Conservation (phyloP, 2,888 invertebrate species). For the Caenorhabditis imperialis region DNA sequence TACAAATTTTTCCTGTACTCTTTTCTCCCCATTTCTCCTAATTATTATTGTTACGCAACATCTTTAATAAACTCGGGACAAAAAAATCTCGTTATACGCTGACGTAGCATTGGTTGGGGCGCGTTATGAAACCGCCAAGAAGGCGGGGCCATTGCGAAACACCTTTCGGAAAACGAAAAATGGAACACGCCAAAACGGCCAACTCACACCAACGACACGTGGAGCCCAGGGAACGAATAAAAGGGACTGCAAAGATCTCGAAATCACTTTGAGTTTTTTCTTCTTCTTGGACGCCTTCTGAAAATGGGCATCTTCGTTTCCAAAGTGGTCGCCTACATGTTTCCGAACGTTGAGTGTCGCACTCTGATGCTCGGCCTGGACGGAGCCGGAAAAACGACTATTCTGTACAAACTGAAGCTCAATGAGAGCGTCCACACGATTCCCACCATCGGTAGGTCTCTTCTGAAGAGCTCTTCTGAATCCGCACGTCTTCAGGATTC, state of each 20-base stretch:
- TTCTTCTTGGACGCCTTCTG: background rate
- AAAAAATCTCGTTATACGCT: slow-evolving; percentile 7
- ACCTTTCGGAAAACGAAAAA: background rate
- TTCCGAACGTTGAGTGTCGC: slow-evolving; percentile 50
- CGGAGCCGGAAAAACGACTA: slow-evolving; percentile 58
- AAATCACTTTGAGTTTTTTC: background rate
- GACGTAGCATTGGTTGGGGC: background rate
- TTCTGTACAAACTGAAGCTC: slow-evolving; percentile 59
- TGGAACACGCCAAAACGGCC: slow-evolving; percentile 15
- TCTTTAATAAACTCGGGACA: slow-evolving; percentile 32
- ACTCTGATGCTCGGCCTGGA: slow-evolving; percentile 58
- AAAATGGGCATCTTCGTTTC: slow-evolving; percentile 47
- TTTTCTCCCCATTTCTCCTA: slow-evolving; percentile 12
- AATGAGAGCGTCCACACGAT: slow-evolving; percentile 52
- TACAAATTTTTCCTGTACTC: slow-evolving; percentile 8
- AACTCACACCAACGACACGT: slow-evolving; percentile 34
- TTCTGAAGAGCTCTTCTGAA: background rate
- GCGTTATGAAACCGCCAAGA: slow-evolving; percentile 19
- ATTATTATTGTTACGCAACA: slow-evolving; percentile 25
- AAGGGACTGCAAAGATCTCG: slow-evolving; percentile 1
- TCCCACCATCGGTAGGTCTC: slow-evolving; percentile 53
- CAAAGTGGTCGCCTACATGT: slow-evolving; percentile 30
- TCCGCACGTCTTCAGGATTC: slow-evolving; percentile 84
- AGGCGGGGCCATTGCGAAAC: slow-evolving; percentile 31
- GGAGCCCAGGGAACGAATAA: slow-evolving; percentile 30